These are phyloP conservation scores for Laticauda colubrina DNA, from an alignment of 2,113 vertebrate genomes.

Conservation along the genomic window DNA sequence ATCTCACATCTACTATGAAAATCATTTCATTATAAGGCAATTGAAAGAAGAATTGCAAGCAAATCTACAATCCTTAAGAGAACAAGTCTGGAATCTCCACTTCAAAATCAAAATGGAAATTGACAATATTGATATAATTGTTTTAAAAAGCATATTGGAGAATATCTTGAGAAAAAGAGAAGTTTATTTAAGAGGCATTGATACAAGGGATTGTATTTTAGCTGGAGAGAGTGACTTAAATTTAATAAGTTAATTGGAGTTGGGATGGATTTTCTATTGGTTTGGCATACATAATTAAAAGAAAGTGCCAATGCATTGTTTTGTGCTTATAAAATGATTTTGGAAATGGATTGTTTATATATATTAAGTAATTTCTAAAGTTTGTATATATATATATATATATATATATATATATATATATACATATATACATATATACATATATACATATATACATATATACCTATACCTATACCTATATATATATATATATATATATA, in stretches of 20 bases:
- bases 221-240: not conserved
- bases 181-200: not conserved
- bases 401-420: too few species aligned
- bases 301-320: not conserved
- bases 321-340: not conserved
- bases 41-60: not conserved
- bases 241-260: not conserved
- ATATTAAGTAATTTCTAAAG: not conserved
- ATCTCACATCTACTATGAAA: not conserved
- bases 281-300: not conserved
- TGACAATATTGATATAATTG: not conserved
- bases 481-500: too few species aligned
- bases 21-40: not conserved
- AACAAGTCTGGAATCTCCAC: not conserved
- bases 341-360: not conserved
- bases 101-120: not conserved
- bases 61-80: not conserved
- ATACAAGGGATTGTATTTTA: not conserved
- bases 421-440: too few species aligned
- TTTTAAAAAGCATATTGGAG: not conserved
- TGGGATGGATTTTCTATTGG: not conserved
- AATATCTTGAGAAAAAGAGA: not conserved
- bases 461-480: too few species aligned
- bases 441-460: too few species aligned
- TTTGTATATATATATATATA: not conserved